These are phyloP conservation scores for Drosophila bifasciata DNA, from an alignment of 1,140 invertebrate genomes.

Conservation along the genomic window DNA sequence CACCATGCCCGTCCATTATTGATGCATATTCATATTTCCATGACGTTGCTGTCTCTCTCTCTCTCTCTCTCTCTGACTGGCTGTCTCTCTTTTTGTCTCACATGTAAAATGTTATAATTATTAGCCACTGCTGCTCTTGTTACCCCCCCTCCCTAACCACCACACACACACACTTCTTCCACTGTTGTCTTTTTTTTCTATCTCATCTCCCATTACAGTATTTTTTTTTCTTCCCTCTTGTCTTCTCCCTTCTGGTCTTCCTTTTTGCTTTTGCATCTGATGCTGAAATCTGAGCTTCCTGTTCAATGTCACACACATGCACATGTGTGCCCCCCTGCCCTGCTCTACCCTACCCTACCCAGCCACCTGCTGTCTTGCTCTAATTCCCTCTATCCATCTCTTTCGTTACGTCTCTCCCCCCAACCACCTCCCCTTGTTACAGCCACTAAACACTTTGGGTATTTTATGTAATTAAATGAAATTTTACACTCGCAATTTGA, in stretches of 20 bases:
- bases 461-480: conserved; percentile 78
- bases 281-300: conserved; percentile 77
- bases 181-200: conserved; percentile 32
- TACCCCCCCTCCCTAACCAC: conserved; percentile 4
- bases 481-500: conserved; percentile 61
- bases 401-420: background rate
- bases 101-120: conserved; percentile 41
- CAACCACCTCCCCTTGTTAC: conserved; percentile 19
- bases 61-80: background rate
- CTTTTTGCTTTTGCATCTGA: conserved; percentile 52
- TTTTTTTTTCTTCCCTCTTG: conserved; percentile 15
- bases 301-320: conserved; percentile 63
- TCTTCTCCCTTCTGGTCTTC: too few species aligned
- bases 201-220: conserved; percentile 32
- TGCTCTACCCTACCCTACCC: too few species aligned
- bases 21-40: conserved; percentile 43
- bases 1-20: conserved; percentile 25
- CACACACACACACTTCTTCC: too few species aligned
- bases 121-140: conserved; percentile 44
- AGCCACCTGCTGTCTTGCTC: too few species aligned
- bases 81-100: conserved; percentile 15
- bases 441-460: conserved; percentile 58
- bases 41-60: conserved; percentile 7
- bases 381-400: background rate
- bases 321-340: background rate